Conservation (phyloP, 2,113 vertebrate genomes). For the Saguinus imperator region DNA sequence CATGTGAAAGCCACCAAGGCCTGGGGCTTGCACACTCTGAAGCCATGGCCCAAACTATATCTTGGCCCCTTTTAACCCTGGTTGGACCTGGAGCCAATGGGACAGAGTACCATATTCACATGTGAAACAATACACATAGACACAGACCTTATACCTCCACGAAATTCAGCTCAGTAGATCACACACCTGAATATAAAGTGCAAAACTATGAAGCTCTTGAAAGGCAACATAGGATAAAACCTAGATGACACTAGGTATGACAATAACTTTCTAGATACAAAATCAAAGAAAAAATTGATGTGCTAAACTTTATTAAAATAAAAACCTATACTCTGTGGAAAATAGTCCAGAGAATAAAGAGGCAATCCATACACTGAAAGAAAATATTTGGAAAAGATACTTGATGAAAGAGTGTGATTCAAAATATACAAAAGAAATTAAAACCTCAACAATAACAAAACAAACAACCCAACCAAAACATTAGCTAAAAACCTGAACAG, state of each 20-base stretch:
- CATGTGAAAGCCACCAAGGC: too few species aligned
- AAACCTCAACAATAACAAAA: not conserved
- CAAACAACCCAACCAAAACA: not conserved
- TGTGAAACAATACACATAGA: not conserved
- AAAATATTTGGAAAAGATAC: slow-evolving; percentile 2
- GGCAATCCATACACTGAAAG: not conserved
- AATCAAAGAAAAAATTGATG: not conserved
- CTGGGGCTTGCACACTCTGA: too few species aligned
- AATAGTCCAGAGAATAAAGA: not conserved
- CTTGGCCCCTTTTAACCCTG: too few species aligned
- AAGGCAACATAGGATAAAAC: not conserved
- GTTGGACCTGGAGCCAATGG: too few species aligned
- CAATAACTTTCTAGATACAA: not conserved
- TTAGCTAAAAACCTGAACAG: not conserved
- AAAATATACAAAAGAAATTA: not conserved
- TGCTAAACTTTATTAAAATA: not conserved
- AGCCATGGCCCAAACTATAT: too few species aligned
- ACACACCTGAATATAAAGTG: not conserved
- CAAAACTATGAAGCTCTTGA: not conserved
- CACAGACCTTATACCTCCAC: not conserved
- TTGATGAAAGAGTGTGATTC: not conserved
- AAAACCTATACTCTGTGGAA: not conserved
- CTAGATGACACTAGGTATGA: not conserved
- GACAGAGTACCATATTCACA: not conserved
- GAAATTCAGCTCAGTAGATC: not conserved